Evolutionary conservation across 64 coral and sea anemone species (phyloP), one percentile per base, ranked within the genome.

Genomic region (Cladopsammia gracilis): DNA sequence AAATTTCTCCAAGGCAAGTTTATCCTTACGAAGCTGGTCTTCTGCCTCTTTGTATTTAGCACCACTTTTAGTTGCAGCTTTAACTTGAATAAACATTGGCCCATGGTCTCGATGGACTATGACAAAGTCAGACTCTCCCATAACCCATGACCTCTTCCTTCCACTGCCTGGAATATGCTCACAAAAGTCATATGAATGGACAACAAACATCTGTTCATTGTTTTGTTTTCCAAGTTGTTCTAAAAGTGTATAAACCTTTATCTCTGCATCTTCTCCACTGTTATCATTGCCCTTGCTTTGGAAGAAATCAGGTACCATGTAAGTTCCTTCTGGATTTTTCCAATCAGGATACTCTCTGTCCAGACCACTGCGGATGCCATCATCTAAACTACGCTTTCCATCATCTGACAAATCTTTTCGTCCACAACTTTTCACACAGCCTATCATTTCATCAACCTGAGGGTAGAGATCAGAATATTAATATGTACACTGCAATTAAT

Each of bases 71-170:
- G 20, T 65, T 73, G 34, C 34, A 34, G 85, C 86, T 60, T 94
- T 94, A 45, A 94, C 92, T 42, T 94, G 75, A 15, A 94, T 46
- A 53, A 89, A 94, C 25, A 94, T 83, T n/a, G 62, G 11, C 11
- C 92, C 92, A 89, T 83, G 88, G 14, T 4, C n/a, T 18, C 23
- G 51, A n/a, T 94, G 92, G 25, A 94, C 83, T 7, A 94, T 89
- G 0, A 94, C 92, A 89, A 94, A 94, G 49, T 94, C 92, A 56
- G 79, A 65, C 48, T 94, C 92, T 89, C 92, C 92, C 11, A 34
- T 71, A 0, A 94, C 22, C 92, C 92, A 94, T 22, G 48, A 49
- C 14, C 57, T 84, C 48, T 0, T 2, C 71, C 24, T 80, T 67
- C 22, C 25, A 48, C 26, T 11, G 3, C 7, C 45, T 74, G 70